Conservation (phyloP, 2,888 invertebrate species). For the Polymixis flavicincta region DNA sequence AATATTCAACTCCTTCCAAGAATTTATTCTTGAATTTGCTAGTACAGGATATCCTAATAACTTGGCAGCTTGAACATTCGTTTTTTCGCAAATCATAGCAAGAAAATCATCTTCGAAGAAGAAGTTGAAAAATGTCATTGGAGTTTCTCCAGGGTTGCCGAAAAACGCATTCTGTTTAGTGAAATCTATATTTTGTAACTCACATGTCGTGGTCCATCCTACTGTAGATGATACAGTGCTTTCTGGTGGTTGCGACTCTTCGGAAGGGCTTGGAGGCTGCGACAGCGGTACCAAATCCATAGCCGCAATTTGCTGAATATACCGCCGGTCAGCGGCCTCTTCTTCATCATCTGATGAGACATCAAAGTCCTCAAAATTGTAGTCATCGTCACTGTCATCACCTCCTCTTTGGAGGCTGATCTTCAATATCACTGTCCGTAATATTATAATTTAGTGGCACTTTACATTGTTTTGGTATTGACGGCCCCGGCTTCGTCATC, state of each 20-base stretch:
- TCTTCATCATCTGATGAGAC: constrained; percentile 6
- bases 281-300: constrained; percentile 6
- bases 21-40: constrained; percentile 1
- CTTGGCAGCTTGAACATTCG: not conserved
- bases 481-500: no score
- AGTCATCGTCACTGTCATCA: not conserved
- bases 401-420: no score
- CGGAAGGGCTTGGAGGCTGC: not conserved
- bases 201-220: not conserved
- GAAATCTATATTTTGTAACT: not conserved
- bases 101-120: constrained; percentile 1
- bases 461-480: no score
- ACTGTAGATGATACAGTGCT: not conserved
- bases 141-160: not conserved
- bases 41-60: not conserved
- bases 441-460: no score
- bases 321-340: not conserved
- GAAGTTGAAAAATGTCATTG: not conserved
- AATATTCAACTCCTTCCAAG: constrained; percentile 1
- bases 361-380: constrained; percentile 2
- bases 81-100: constrained; percentile 9
- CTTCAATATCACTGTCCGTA: no score
- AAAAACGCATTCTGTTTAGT: constrained; percentile 6
- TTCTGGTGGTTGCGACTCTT: constrained; percentile 2
- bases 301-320: constrained; percentile 1